Evolutionary conservation across 2,797 vertebrate genomes (phyloP).

Genomic region (Synanceia verrucosa): DNA sequence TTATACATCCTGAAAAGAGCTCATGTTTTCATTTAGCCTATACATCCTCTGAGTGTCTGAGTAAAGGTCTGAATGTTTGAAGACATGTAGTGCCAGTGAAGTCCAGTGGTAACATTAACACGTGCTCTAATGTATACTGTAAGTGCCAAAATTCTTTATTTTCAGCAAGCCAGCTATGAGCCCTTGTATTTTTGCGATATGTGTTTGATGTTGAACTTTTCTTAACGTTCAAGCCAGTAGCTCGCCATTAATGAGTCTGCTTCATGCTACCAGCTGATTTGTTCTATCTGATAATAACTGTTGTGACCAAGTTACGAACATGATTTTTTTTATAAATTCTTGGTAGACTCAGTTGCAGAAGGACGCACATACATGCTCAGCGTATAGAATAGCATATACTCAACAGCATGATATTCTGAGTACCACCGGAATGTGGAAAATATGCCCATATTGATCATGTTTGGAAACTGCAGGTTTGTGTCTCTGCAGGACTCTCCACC

Average conservation of each 20-base stretch:
- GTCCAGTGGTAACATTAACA: conserved; percentile 9
- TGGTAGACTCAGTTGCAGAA: conserved; percentile 12
- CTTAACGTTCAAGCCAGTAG: conserved; percentile 20
- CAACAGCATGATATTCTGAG: background rate
- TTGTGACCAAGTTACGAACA: conserved; percentile 30
- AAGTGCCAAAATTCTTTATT: conserved; percentile 21
- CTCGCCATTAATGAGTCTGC: conserved; percentile 41
- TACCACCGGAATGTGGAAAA: background rate
- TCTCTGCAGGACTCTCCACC: background rate
- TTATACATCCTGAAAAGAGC: conserved; percentile 14
- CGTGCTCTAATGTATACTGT: background rate
- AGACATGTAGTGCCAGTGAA: background rate
- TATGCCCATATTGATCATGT: background rate
- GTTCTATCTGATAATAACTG: conserved; percentile 27
- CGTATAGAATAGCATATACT: background rate
- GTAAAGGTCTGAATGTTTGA: background rate
- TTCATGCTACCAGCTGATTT: conserved; percentile 12
- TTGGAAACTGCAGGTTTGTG: background rate
- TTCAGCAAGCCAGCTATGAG: background rate
- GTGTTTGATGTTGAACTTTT: conserved; percentile 33
- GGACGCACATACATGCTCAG: background rate
- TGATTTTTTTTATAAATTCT: conserved; percentile 66
- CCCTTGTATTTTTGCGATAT: conserved; percentile 1
- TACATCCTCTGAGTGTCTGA: background rate
- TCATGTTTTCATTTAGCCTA: conserved; percentile 14